These are phyloP conservation scores for Mycalesis mineus DNA, from an alignment of 2,888 invertebrate genomes.

Conservation along the genomic window DNA sequence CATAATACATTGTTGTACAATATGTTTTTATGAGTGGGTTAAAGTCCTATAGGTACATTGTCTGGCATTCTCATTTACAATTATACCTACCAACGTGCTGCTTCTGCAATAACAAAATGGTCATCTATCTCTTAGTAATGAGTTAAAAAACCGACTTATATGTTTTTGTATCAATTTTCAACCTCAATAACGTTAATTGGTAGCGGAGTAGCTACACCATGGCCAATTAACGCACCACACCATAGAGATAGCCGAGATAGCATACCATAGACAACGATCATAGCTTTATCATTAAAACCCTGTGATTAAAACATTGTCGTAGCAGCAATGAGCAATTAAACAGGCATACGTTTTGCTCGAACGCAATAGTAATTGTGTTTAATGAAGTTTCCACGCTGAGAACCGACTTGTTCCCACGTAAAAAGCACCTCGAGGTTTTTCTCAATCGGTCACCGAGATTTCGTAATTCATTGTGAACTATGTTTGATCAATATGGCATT, in stretches of 20 bases:
- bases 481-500: slow-evolving; percentile 38
- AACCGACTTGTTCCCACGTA: slow-evolving; percentile 52
- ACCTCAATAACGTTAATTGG: background rate
- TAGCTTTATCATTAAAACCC: slow-evolving; percentile 7
- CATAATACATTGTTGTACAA: no score
- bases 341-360: slow-evolving; percentile 23
- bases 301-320: slow-evolving; percentile 13
- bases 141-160: background rate
- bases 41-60: no score
- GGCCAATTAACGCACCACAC: background rate
- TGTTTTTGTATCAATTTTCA: background rate
- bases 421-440: slow-evolving; percentile 56
- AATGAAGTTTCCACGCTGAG: slow-evolving; percentile 33
- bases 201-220: background rate
- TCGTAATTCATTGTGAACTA: slow-evolving; percentile 65
- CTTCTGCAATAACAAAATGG: no score
- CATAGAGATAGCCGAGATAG: slow-evolving; percentile 1
- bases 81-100: no score
- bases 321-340: slow-evolving; percentile 22
- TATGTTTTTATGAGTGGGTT: no score
- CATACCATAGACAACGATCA: slow-evolving; percentile 9
- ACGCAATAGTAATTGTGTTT: slow-evolving; percentile 25
- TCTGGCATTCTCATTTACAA: no score
- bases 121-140: background rate
- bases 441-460: slow-evolving; percentile 60